Percentiles rank a stretch among this genome's conserved stretches.
These are phyloP conservation scores for Hippolais icterina DNA, from an alignment of 2,113 vertebrate genomes.

Conservation along the genomic window DNA sequence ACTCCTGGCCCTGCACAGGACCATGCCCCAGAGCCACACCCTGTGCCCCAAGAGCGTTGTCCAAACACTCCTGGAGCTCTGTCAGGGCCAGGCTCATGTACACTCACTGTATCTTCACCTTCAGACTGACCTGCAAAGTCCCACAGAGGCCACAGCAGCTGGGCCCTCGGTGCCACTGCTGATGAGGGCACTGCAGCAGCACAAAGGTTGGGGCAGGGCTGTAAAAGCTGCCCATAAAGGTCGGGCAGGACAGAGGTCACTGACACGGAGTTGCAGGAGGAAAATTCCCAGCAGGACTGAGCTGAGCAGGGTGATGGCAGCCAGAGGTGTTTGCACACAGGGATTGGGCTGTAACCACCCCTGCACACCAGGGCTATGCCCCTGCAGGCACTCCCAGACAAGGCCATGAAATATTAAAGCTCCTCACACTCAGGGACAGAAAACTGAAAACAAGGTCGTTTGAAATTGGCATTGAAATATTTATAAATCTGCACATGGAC, in stretches of 20 bases:
- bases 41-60: background rate
- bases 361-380: fast-evolving
- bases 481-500: fast-evolving
- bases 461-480: background rate
- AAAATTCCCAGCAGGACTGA: background rate
- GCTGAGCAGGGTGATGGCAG: background rate
- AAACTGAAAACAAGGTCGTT: background rate
- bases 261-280: background rate
- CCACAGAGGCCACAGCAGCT: background rate
- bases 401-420: background rate
- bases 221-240: background rate
- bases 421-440: background rate
- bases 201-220: background rate
- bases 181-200: background rate
- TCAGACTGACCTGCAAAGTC: background rate
- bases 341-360: background rate
- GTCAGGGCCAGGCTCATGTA: background rate
- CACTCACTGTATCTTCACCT: fast-evolving
- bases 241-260: background rate
- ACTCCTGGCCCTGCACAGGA: background rate
- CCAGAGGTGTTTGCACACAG: background rate
- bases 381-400: background rate
- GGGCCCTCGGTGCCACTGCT: background rate
- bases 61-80: background rate
- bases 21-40: background rate